Base-by-base conservation (phyloP, 2,113 vertebrate genomes). In the Percina caprodes region DNA sequence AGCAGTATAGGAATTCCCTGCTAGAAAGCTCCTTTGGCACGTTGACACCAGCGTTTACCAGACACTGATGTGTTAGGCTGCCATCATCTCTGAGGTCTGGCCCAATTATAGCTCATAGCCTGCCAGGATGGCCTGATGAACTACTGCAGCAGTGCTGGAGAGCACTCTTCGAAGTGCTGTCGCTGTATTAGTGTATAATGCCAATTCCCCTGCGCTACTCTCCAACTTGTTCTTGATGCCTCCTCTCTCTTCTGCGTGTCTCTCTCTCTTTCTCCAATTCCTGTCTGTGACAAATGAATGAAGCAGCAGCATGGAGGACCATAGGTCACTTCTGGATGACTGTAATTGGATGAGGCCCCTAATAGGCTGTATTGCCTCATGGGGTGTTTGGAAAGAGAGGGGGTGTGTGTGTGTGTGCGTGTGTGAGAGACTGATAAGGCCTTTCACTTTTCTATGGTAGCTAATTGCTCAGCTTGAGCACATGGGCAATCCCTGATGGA, bases 81-180 rank as follows among this genome's bases (percentile, higher is more conserved):
- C 77, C 84, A 69, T 85, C 83, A 82, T 87, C 79, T 79, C 72
- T 87, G 78, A 88, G 88, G 89, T 85, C 83, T 86, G 86, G 78
- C 65, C 90, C 89, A 91, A 88, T 93, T 93, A 92, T 81, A 88
- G 75, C 90, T 86, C 74, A 3, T 45, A 66, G 82, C 48, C 80
- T 85, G 86, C 69, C 84, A 85, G 82, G 68, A 73, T 49, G 80
- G 82, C 80, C 86, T 80, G 88, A 88, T 83, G 89, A 89, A 88
- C 82, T 74, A 70, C 71, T 58, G 70, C 79, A 87, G 82, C 79
- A 72, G 62, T 11, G 46, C 78, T 67, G 75, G 39, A 70, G 79
- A 73, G 76, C 70, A 12, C 82, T 76, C 49, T 0, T 86, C 82
- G 80, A 82, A 58, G 62, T 83, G 90, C 84, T 87, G 88, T 82